Evolutionary conservation across 1,140 invertebrate genomes (phyloP).

Genomic region (Meloidogyne hapla): DNA sequence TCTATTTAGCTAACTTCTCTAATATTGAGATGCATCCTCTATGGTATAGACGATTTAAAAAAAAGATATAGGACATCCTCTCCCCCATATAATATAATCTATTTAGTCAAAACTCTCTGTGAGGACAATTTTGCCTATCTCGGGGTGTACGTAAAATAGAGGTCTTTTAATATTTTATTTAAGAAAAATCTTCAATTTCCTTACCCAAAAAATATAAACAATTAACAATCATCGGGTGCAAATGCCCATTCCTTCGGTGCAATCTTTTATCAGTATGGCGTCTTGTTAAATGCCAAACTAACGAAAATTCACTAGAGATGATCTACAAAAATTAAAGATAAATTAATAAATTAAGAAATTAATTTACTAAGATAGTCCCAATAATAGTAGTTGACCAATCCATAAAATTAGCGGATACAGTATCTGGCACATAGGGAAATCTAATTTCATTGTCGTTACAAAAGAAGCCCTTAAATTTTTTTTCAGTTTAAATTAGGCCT

Average conservation of each 20-base stretch:
- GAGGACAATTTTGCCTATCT: no score
- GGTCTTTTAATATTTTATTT: no score
- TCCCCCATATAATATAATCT: no score
- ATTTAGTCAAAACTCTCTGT: no score
- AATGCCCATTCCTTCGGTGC: background rate
- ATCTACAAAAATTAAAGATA: conserved; percentile 35
- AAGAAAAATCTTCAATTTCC: background rate
- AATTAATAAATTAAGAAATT: background rate
- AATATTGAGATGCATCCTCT: no score
- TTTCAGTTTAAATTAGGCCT: background rate
- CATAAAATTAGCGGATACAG: conserved; percentile 47
- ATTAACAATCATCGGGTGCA: conserved; percentile 48
- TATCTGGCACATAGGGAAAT: conserved; percentile 41
- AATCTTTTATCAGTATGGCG: conserved; percentile 33
- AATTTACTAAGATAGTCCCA: conserved; percentile 48
- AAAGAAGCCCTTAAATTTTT: conserved; percentile 48
- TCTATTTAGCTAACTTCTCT: no score
- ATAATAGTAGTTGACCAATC: conserved; percentile 41
- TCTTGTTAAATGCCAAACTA: conserved; percentile 42
- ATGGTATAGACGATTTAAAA: no score
- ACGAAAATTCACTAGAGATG: conserved; percentile 42
- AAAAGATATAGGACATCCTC: no score
- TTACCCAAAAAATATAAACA: conserved; percentile 44
- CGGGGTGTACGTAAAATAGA: no score
- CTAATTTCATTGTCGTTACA: conserved; percentile 57